Evolutionary conservation across 2,888 invertebrate species (phyloP).

Genomic region (Amphiduros pacificus): DNA sequence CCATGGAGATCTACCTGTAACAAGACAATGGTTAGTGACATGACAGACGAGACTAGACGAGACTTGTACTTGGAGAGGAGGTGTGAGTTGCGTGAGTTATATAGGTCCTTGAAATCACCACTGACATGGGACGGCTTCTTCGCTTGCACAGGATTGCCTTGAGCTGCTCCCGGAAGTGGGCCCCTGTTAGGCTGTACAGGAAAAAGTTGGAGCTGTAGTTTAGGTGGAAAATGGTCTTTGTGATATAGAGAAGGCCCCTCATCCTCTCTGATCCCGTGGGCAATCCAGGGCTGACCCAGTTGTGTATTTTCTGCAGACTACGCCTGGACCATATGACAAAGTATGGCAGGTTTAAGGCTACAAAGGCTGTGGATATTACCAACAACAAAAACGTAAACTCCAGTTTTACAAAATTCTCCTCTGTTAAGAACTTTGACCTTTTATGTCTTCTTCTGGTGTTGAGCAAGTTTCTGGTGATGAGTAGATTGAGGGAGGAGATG

Average conservation of each 20-base stretch:
- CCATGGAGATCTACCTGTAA: no score
- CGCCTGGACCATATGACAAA: constrained; percentile 46
- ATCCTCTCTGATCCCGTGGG: constrained; percentile 1
- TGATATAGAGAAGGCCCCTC: constrained; percentile 31
- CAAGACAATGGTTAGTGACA: no score
- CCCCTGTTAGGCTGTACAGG: constrained; percentile 49
- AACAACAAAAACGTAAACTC: constrained; percentile 52
- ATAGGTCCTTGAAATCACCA: no score
- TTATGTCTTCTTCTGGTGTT: constrained; percentile 9
- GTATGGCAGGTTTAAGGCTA: constrained; percentile 48
- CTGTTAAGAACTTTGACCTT: constrained; percentile 30
- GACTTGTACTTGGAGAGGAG: no score
- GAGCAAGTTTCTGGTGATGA: constrained; percentile 42
- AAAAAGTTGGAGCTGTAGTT: constrained; percentile 56
- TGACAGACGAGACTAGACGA: no score
- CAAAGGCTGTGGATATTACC: constrained; percentile 50
- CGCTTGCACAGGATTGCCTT: background rate
- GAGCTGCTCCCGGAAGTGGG: constrained; percentile 40
- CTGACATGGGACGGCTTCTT: no score
- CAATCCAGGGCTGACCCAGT: background rate
- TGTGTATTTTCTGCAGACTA: constrained; percentile 19
- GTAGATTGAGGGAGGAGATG: constrained; percentile 45
- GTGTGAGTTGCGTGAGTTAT: no score
- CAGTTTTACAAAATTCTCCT: constrained; percentile 46
- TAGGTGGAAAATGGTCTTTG: constrained; percentile 45